Conservation (phyloP, 2,888 invertebrate species). For the Erebia palarica region DNA sequence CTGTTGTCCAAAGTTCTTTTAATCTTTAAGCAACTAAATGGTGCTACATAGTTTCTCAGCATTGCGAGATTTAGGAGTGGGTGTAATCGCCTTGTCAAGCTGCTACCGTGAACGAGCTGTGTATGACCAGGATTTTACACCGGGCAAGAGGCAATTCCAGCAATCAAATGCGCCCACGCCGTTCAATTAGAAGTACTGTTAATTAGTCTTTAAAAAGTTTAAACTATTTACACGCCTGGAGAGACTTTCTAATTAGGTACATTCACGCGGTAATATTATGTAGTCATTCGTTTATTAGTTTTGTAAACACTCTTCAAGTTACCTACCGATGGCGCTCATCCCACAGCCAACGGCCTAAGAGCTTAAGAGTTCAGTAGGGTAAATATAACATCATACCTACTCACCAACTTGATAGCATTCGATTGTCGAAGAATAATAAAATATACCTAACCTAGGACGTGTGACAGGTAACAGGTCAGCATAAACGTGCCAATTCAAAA, state of each 20-base stretch:
- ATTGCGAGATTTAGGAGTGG: no score
- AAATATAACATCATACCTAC: no score
- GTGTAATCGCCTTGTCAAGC: not conserved
- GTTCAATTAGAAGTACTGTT: constrained; percentile 15
- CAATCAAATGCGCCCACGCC: constrained; percentile 16
- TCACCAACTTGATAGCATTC: no score
- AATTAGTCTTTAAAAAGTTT: constrained; percentile 19
- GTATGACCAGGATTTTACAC: not conserved
- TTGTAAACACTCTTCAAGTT: not conserved
- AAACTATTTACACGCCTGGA: constrained; percentile 13
- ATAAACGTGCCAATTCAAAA: no score
- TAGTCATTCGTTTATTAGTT: constrained; percentile 1
- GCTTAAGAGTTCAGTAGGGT: no score
- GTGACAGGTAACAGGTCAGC: no score
- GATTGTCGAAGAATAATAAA: no score
- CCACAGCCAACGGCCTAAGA: no score
- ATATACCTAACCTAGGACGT: no score
- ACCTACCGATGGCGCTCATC: not conserved
- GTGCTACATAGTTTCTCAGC: no score
- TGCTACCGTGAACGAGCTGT: not conserved
- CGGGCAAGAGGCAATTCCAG: constrained; percentile 3
- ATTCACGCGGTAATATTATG: not conserved
- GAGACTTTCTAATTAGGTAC: constrained; percentile 11
- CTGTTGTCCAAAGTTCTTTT: no score
- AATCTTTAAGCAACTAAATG: no score